Conservation (phyloP, 2,888 invertebrate species). For the Aphrophora alni region DNA sequence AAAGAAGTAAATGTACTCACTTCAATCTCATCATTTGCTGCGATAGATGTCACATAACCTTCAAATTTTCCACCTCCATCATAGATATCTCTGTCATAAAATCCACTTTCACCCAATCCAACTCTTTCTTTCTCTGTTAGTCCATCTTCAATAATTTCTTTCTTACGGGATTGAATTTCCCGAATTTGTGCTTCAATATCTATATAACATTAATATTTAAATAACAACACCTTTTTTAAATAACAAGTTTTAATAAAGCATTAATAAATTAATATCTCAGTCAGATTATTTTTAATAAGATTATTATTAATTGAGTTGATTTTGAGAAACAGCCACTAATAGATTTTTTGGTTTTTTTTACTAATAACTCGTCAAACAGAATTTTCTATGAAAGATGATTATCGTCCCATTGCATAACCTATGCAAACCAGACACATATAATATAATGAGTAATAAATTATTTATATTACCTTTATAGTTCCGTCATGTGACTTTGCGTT, state of each 20-base stretch:
- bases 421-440: no score
- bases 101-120: slow-evolving; percentile 83
- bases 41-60: slow-evolving; percentile 95
- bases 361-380: no score
- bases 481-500: no score
- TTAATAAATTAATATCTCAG: slow-evolving; percentile 7
- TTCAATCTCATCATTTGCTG: slow-evolving; percentile 94
- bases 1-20: no score
- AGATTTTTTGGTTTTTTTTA: no score
- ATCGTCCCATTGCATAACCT: no score
- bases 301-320: no score
- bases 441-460: no score
- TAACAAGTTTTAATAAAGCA: slow-evolving; percentile 12
- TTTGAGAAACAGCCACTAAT: no score
- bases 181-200: slow-evolving; percentile 95
- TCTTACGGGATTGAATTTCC: slow-evolving; percentile 88
- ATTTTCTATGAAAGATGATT: no score
- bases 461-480: no score
- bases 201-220: no score
- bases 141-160: slow-evolving; percentile 68
- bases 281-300: neutral
- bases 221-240: neutral
- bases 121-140: slow-evolving; percentile 73
- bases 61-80: slow-evolving; percentile 87
- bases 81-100: slow-evolving; percentile 94